Base-by-base conservation (phyloP, 1,140 invertebrate genomes). In the Ceratina calcarata region DNA sequence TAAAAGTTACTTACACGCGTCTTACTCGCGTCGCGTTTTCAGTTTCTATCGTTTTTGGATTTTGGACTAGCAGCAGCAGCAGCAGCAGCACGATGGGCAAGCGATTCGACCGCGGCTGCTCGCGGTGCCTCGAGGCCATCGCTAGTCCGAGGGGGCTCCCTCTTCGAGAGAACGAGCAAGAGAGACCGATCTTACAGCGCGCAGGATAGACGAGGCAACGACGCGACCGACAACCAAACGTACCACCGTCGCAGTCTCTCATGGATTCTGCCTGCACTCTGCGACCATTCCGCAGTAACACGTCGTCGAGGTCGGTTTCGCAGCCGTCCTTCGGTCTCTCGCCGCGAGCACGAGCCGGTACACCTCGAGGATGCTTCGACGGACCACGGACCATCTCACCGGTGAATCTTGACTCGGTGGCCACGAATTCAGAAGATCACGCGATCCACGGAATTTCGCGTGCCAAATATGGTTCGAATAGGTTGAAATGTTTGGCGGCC, bases 261-360 rank as follows among this genome's bases (percentile, higher is more conserved):
- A 72, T 80, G 80, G 84, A 82, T 71, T 78, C 75, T 86, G 58
- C 76, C 64, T 71, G 75, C 78, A 76, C 73, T 80, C 78, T 62
- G 83, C 70, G 84, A 85, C 80, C 84, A 86, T 82, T 80, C 84
- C 73, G 84, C 85, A 75, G 80, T 80, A 85, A 85, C 84, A 83
- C 80, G 80, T 72, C 80, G 80, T 73, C 80, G 80, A 58, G 69
- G 72, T 86, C 70, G 79, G 84, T 84, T 78, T 85, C 82, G 67
- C 75, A 79, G 65, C 71, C 37, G 79, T 82, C 49, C 74, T 66
- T 24, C 60, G 83, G 55, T n/a, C 70, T 24, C 57, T 62, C 32
- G 74, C 79, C 84, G 82, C 84, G 84, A 85, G 84, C 83, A 53
- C 78, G 13, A 68, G 51, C 37, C 37, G 37, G 37, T 4, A 32